These are phyloP conservation scores for Phyllostomus hastatus DNA, from an alignment of 2,113 vertebrate species.

Conservation along the genomic window DNA sequence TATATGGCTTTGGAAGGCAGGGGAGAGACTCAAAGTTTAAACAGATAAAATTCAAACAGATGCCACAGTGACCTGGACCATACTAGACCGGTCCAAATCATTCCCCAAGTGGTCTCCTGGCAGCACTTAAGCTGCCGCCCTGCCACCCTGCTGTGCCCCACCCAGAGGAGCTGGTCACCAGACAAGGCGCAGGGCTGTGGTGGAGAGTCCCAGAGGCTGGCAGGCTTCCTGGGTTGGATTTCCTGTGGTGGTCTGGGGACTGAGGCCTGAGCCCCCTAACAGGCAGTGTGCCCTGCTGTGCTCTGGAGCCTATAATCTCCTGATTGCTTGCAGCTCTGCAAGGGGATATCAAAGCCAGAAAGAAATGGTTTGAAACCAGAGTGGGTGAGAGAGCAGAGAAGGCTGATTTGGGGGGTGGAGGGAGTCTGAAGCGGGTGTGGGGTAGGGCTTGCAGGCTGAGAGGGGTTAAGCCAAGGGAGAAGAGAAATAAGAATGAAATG, in stretches of 20 bases:
- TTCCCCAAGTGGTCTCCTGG: not conserved
- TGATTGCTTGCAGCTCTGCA: constrained; percentile 45
- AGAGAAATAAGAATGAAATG: constrained; percentile 42
- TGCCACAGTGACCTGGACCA: not conserved
- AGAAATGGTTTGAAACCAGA: constrained; percentile 47
- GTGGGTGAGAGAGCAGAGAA: not conserved
- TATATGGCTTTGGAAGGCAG: not conserved
- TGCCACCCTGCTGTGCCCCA: not conserved
- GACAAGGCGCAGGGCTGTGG: not conserved
- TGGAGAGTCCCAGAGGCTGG: not conserved
- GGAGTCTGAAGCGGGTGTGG: not conserved
- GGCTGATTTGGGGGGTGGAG: not conserved
- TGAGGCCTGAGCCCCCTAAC: not conserved
- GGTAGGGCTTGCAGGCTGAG: not conserved
- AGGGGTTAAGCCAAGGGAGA: not conserved
- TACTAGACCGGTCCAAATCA: not conserved
- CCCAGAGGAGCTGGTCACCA: not conserved
- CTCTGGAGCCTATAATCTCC: not conserved
- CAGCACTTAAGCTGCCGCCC: not conserved
- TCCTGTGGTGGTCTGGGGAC: not conserved
- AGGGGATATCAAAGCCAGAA: constrained; percentile 47
- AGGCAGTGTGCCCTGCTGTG: not conserved
- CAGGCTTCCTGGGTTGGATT: not conserved
- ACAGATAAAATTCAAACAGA: constrained; percentile 8
- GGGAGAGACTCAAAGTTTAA: not conserved